Evolutionary conservation across 2,797 vertebrate species (phyloP), one percentile per base, ranked within the genome.

Genomic region (Tapera naevia): DNA sequence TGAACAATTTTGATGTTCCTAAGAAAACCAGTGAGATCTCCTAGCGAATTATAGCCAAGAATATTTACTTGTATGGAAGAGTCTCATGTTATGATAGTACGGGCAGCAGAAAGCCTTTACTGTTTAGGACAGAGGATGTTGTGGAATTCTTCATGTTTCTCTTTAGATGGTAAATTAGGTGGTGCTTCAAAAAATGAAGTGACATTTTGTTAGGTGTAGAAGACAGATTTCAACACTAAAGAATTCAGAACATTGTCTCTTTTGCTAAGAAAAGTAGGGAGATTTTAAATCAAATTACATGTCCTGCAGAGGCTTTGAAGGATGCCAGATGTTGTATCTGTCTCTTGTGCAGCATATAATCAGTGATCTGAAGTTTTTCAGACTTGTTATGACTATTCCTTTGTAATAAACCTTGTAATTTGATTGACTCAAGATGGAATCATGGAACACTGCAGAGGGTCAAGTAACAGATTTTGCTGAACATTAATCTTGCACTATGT

Each of bases 301-400:
- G 92, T 83, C 82, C 86, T 61, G 85, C 73, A 93, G 91, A 88
- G 76, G 17, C 82, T 95, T 89, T 95, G 82, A 96, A 83, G 80
- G 76, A 91, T 92, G 80, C 86, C 75, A 91, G 69, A 65, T 95
- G 86, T 94, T 92, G n/a, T 91, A 91, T 86, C 67, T 82, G 48
- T 88, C 82, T 95, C 88, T 92, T 81, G 41, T 78, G 85, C 93
- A 91, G 85, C 82, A 37, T 95, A 62, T 96, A 94, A 94, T 96
- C 75, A 83, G 76, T 89, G 91, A 91, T 95, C 35, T 89, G 61
- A 92, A 91, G 80, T 89, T 65, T 94, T 96, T 91, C 73, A 94
- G 62, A 80, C 69, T 93, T 94, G 79, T 91, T 95, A 80, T 80
- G 89, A 91, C 84, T 94, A 39, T 92, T 95, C 91, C 27, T 85